Evolutionary conservation across 1,140 invertebrate species (phyloP), one percentile per base, ranked within the genome.

Genomic region (Coenobita brevimanus): DNA sequence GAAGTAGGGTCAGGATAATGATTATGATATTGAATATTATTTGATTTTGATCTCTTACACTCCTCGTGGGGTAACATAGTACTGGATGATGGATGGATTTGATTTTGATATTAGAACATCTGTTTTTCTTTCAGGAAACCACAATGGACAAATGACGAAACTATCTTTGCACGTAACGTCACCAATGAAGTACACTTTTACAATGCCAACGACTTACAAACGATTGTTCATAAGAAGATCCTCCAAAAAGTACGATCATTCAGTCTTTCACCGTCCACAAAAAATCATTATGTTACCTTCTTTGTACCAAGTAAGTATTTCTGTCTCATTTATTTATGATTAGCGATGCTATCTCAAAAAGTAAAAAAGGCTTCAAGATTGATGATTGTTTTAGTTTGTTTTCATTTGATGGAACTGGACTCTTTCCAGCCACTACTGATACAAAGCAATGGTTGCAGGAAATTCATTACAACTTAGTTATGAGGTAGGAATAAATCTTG

Each of bases 161-260:
- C 73, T 36, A 60, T 89, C 2, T 60, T 89, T 46, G 88, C 88
- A 21, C 71, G 81, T 3, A 89, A 69, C 69, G 62, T 83, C 21
- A 83, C 71, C 36, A 89, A 73, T 73, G 88, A 89, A 84, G 88
- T 89, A 13, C 88, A 89, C 69, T 89, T 89, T 60, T 89, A 84
- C 67, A 83, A 84, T 30, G 73, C 75, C n/a, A 54, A 82, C 60
- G 82, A 89, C 30, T 62, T 89, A 15, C 38, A 83, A 41, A 84
- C 24, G 41, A 71, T 89, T 33, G 81, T 30, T 50, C 69, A 84
- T 36, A 89, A 84, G 62, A 89, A 89, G 43, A 71, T 83, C 30
- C 75, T 89, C 21, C 57, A 30, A 17, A 89, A 89, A 71, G 46
- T 89, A 15, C 54, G 75, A 27, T 89, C 88, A 0, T 89, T 89